Base-by-base conservation (phyloP, 2,888 invertebrate species). In the Euzophera pinguis region DNA sequence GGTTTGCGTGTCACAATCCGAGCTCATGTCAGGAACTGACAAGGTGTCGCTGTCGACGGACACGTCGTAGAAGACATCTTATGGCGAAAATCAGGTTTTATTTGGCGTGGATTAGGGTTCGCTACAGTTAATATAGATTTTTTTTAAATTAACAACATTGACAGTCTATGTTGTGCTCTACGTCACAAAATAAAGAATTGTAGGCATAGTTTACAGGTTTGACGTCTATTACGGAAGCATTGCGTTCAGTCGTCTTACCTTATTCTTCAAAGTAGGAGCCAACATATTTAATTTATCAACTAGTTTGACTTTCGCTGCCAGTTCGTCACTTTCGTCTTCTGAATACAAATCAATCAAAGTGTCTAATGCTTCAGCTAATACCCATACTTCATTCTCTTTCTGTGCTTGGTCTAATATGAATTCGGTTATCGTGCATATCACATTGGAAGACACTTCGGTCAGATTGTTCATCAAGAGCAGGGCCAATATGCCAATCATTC, bases 261-360 rank as follows among this genome's bases (percentile, higher is more conserved):
- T 95, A 55, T 90, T 91, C 71, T 93, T 94, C 54, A 95, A 90
- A 53, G 88, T 75, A 27, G 94, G 93, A 32, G 91, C 82, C 17
- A 95, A 64, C 10, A 79, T 69, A 34, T 86, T 80, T 12, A 95
- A 78, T 67, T 92, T 93, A n/a, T 92, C 91, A 1, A 93, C 89
- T 48, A 95, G 85, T 59, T 92, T 90, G 12, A 95, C 88, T 69
- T 93, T 93, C 55, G 84, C 84, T 0, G 94, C 93, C 54, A 95
- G 78, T 14, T 71, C 69, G 72, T 95, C 93, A 53, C 94, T 93
- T 68, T 94, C 93, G 69, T 96, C 95, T 69, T 95, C 95, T 0
- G 94, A 92, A 78, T 94, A 96, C 61, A 96, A 91, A 71, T 96
- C 96, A 79, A 95, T 94, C 22, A 95, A 70, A 0, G 94, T 92